Evolutionary conservation across 1,140 invertebrate species (phyloP).

Genomic region (Drosophila leontia): DNA sequence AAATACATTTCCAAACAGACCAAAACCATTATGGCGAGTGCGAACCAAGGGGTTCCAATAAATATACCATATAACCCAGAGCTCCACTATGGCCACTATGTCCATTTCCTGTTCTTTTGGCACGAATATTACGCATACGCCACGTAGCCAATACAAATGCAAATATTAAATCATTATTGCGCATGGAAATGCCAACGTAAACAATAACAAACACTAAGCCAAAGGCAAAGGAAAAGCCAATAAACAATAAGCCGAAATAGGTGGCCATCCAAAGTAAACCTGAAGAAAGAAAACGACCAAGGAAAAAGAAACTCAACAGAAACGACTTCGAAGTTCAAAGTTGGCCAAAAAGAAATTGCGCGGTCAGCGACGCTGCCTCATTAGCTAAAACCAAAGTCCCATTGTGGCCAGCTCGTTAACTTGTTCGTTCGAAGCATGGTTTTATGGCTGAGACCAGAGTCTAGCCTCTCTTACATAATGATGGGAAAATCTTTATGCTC

Average conservation of each 20-base stretch:
- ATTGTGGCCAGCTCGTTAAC: constrained; percentile 41
- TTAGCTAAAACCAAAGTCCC: constrained; percentile 52
- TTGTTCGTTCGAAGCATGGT: constrained; percentile 18
- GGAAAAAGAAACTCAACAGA: not conserved
- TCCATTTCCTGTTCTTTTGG: constrained; percentile 61
- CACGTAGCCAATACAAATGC: constrained; percentile 64
- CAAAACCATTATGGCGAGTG: constrained; percentile 10
- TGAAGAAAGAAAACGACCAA: not conserved
- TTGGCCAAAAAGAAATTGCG: constrained; percentile 72
- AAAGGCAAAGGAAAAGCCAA: constrained; percentile 43
- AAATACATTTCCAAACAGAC: constrained; percentile 29
- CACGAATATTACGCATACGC: constrained; percentile 72
- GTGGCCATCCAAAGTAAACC: constrained; percentile 51
- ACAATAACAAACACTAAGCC: constrained; percentile 53
- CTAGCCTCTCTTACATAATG: constrained; percentile 61
- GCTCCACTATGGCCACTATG: constrained; percentile 7
- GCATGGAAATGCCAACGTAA: constrained; percentile 57
- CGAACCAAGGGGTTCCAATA: constrained; percentile 12
- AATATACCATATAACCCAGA: constrained; percentile 15
- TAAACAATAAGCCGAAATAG: constrained; percentile 53
- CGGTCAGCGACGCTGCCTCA: constrained; percentile 52
- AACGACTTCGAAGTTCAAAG: constrained; percentile 58
- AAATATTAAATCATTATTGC: constrained; percentile 74
- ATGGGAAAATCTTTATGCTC: constrained; percentile 69
- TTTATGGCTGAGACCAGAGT: constrained; percentile 29